These are phyloP conservation scores for Eretmochelys imbricata DNA, from an alignment of 2,113 vertebrate genomes.

Conservation along the genomic window DNA sequence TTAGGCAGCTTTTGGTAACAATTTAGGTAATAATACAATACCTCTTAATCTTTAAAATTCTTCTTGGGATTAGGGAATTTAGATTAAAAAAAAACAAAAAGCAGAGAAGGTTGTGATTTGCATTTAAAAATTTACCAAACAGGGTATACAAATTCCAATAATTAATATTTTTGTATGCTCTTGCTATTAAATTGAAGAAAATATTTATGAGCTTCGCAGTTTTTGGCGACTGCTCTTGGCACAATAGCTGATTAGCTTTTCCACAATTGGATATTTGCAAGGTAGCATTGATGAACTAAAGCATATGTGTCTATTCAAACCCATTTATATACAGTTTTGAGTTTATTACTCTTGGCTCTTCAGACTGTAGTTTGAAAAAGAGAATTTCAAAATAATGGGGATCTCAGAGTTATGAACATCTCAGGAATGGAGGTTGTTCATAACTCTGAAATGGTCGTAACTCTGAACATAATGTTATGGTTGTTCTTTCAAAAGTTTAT, in stretches of 20 bases:
- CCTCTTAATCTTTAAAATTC: neutral
- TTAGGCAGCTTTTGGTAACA: conserved; percentile 13
- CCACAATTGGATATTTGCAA: neutral
- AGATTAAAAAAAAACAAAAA: conserved; percentile 9
- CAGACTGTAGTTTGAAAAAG: neutral
- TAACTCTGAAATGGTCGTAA: no score
- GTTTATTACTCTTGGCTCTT: neutral
- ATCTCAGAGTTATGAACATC: no score
- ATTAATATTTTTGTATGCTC: neutral
- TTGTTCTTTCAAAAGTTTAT: no score
- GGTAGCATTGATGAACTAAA: neutral
- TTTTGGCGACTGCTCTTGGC: neutral
- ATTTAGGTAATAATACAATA: conserved; percentile 5
- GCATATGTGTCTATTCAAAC: neutral
- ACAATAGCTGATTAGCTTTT: neutral
- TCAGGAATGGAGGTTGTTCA: no score
- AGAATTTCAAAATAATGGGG: neutral
- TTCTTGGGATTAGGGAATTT: neutral
- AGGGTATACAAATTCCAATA: neutral
- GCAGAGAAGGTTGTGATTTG: neutral
- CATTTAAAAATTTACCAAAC: conserved; percentile 38
- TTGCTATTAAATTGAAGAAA: conserved; percentile 26
- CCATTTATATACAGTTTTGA: neutral
- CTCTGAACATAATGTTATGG: no score
- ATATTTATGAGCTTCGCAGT: neutral